These are phyloP conservation scores for Poecile montanus DNA, from an alignment of 2,797 vertebrate genomes.

Conservation along the genomic window DNA sequence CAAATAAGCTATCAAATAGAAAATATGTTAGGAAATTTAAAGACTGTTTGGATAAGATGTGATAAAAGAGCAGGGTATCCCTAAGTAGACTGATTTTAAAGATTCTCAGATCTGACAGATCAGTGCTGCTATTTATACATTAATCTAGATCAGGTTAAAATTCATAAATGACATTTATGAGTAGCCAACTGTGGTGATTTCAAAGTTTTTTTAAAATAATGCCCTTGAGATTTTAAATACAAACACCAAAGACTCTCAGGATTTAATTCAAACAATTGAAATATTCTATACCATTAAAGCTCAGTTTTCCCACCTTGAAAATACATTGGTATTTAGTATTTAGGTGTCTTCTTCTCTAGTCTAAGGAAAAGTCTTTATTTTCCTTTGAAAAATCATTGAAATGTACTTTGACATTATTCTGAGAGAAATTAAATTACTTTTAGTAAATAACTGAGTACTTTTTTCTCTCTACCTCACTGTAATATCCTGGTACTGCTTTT, in stretches of 20 bases:
- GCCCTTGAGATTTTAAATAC: background rate
- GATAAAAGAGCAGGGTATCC: constrained; percentile 1
- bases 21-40: background rate
- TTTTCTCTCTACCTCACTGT: background rate
- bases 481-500: background rate
- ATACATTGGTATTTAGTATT: background rate
- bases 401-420: background rate
- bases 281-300: background rate
- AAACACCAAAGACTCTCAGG: background rate
- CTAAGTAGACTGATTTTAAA: constrained; percentile 13
- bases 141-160: background rate
- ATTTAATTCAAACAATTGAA: constrained; percentile 3
- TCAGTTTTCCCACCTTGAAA: background rate
- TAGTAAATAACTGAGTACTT: background rate
- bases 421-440: background rate
- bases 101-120: background rate
- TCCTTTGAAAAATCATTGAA: background rate
- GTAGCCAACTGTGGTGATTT: background rate
- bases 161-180: constrained; percentile 24
- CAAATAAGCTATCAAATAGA: background rate
- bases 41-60: background rate
- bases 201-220: background rate
- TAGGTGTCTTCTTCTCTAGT: background rate
- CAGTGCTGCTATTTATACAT: background rate
- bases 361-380: background rate